These are phyloP conservation scores for Hemiscyllium ocellatum DNA, from an alignment of 2,113 vertebrate genomes.

Conservation along the genomic window DNA sequence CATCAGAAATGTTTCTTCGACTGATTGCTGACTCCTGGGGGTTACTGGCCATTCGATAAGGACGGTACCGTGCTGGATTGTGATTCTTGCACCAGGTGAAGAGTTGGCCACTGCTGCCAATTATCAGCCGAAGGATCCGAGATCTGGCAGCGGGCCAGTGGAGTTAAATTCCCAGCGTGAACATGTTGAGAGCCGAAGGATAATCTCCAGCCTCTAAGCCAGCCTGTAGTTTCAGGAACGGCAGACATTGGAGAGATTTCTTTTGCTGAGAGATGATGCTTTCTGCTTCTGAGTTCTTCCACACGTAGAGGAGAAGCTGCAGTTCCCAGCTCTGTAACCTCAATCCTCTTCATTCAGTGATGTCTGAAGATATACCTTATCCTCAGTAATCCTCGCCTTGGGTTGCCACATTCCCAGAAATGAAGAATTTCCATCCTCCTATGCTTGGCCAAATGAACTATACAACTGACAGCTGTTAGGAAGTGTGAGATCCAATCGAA, in stretches of 20 bases:
- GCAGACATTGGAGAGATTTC: background rate
- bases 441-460: background rate
- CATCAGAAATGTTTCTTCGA: background rate
- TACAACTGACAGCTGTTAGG: background rate
- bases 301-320: background rate
- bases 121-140: background rate
- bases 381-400: background rate
- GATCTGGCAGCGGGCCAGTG: no score
- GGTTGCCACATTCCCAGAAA: background rate
- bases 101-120: background rate
- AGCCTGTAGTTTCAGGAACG: background rate
- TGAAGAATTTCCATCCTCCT: background rate
- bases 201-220: background rate
- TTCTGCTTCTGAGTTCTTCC: background rate
- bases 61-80: background rate
- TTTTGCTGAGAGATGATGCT: background rate
- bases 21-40: background rate
- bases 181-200: background rate
- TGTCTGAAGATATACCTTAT: background rate
- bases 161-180: background rate
- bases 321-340: no score
- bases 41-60: background rate
- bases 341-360: background rate
- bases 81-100: background rate
- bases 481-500: background rate